phyloP scores from a whole-genome alignment of 2,797 vertebrate genomes.

The Champsocephalus gunnari region DNA sequence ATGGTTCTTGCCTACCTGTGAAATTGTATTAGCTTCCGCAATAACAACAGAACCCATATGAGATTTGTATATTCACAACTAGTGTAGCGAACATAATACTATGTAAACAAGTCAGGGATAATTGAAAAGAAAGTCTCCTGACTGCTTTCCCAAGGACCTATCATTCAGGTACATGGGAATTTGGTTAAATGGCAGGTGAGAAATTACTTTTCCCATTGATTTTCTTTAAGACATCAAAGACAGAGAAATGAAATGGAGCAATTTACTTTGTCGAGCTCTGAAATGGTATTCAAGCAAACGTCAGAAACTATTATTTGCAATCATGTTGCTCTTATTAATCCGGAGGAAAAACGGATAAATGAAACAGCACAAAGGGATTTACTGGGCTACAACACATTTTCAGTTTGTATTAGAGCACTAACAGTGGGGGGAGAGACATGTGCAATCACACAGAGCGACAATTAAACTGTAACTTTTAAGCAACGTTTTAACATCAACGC shows the following conservation, averaged over 20 bases:
- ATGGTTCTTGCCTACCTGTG: slow-evolving; percentile 92
- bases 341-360: slow-evolving; percentile 77
- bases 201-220: slow-evolving; percentile 97
- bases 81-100: slow-evolving; percentile 85
- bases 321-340: slow-evolving; percentile 87
- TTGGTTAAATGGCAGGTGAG: slow-evolving; percentile 87
- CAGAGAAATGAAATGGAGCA: slow-evolving; percentile 91
- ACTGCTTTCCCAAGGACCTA: slow-evolving; percentile 88
- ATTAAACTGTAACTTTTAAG: slow-evolving; percentile 49
- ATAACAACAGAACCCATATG: slow-evolving; percentile 87
- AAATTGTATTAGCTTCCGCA: slow-evolving; percentile 93
- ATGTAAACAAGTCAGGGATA: slow-evolving; percentile 95
- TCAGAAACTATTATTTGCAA: slow-evolving; percentile 91
- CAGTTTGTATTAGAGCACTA: slow-evolving; percentile 69
- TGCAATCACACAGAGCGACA: slow-evolving; percentile 21
- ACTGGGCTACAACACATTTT: slow-evolving; percentile 66
- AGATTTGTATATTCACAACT: slow-evolving; percentile 84
- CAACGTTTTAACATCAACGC: slow-evolving; percentile 40
- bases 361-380: slow-evolving; percentile 77
- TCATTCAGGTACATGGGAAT: slow-evolving; percentile 88
- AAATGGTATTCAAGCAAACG: slow-evolving; percentile 87
- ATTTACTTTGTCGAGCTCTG: slow-evolving; percentile 86
- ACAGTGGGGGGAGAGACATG: slow-evolving; percentile 56
- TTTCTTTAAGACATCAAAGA: slow-evolving; percentile 91
- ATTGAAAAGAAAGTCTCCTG: slow-evolving; percentile 92